Conservation (phyloP, 1,140 invertebrate species). For the Bactericera cockerelli region DNA sequence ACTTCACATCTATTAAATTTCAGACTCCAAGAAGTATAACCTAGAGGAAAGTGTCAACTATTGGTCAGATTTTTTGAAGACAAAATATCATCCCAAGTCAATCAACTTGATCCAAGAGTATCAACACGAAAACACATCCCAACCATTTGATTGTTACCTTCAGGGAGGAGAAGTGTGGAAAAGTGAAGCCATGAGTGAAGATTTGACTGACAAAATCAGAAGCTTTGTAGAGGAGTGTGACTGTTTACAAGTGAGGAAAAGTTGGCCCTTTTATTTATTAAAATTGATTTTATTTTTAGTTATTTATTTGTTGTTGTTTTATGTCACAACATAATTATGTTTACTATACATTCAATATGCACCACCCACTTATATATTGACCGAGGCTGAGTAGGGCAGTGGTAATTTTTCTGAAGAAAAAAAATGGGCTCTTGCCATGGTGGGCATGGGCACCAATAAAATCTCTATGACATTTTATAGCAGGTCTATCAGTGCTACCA, state of each 20-base stretch:
- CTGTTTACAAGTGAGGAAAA: constrained; percentile 41
- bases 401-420: too few relatives aligned
- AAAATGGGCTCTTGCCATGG: too few relatives aligned
- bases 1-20: too few relatives aligned
- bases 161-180: constrained; percentile 51
- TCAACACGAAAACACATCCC: constrained; percentile 39
- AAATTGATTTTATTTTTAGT: too few relatives aligned
- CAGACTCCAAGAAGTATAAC: constrained; percentile 28
- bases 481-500: too few relatives aligned
- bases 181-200: constrained; percentile 41
- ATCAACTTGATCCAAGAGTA: constrained; percentile 56
- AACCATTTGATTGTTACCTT: constrained; percentile 52
- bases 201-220: constrained; percentile 60
- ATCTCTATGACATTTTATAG: too few relatives aligned
- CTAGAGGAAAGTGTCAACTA: constrained; percentile 46
- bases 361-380: too few relatives aligned
- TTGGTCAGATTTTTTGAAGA: constrained; percentile 70
- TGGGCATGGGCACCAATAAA: too few relatives aligned
- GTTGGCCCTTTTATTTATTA: constrained; percentile 24
- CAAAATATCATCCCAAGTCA: constrained; percentile 58
- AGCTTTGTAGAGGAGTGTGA: constrained; percentile 78
- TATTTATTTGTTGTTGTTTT: too few relatives aligned
- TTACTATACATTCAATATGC: too few relatives aligned
- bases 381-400: too few relatives aligned
- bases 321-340: too few relatives aligned